A percentile compares a stretch with the other conserved stretches of the same genome.
Conservation (phyloP, 1,140 invertebrate genomes). For the Cotesia typhae region DNA sequence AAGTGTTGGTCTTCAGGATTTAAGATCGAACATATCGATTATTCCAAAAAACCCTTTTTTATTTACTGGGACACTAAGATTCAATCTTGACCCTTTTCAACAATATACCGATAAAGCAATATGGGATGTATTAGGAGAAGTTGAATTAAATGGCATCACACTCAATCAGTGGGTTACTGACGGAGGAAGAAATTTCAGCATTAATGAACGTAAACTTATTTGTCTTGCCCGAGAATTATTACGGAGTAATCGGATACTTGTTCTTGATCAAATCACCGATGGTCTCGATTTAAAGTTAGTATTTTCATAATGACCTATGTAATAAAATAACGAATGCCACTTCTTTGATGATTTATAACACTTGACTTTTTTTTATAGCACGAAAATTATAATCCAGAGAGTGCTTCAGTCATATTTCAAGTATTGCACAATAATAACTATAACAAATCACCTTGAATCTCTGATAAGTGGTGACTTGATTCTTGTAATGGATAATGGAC, state of each 20-base stretch:
- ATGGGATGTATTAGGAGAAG: constrained; percentile 66
- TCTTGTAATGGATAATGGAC: too few species aligned
- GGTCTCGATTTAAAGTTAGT: constrained; percentile 79
- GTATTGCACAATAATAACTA: too few species aligned
- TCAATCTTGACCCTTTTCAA: constrained; percentile 86
- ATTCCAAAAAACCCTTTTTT: constrained; percentile 87
- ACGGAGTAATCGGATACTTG: constrained; percentile 76
- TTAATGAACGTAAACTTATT: constrained; percentile 85
- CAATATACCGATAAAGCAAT: constrained; percentile 71
- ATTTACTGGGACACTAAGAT: constrained; percentile 80
- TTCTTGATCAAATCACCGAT: constrained; percentile 77
- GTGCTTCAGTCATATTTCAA: too few species aligned
- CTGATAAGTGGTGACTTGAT: too few species aligned
- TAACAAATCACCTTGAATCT: too few species aligned
- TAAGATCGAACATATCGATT: constrained; percentile 80
- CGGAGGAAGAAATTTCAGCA: constrained; percentile 83
- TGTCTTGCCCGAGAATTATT: constrained; percentile 85
- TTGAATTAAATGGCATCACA: constrained; percentile 68
- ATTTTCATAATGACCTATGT: constrained; percentile 43
- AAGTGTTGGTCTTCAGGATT: constrained; percentile 72
- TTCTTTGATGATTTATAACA: too few species aligned
- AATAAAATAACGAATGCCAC: too few species aligned
- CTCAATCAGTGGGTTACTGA: constrained; percentile 74
- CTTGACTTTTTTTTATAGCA: too few species aligned
- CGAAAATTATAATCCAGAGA: too few species aligned